Evolutionary conservation across 2,113 vertebrate genomes (phyloP), one percentile per base, ranked within the genome.

Genomic region (Mystacornis crossleyi): DNA sequence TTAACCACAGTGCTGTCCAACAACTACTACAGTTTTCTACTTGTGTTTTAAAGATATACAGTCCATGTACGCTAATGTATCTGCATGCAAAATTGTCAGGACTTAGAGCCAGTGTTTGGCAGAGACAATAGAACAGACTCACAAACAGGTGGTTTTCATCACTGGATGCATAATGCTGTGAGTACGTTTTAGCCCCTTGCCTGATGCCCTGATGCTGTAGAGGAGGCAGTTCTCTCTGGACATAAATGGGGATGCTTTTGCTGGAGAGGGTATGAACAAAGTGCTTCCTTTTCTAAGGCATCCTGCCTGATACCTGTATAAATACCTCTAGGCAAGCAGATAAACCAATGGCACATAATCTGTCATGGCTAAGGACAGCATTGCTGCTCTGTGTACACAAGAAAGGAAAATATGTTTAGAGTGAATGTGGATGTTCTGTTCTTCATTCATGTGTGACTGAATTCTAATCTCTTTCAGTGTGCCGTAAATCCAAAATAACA

Each of bases 81-180:
- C 67, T 89, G 66, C 50, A 73, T 77, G 74, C 80, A 70, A 84
- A 84, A 77, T 57, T 91, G 70, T 57, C 58, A 33, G 50, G 84
- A 65, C 20, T 82, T 65, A 28, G 54, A 90, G 87, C 34, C 71
- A 82, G 2, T 70, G 40, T 88, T 90, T 91, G 81, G 64, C 87
- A 92, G 75, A 86, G 89, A 66, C 81, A 94, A 58, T n/a, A 73
- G 67, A 85, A 34, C 84, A 94, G 92, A 29, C 81, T 81, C 80
- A 71, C 62, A 74, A 91, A 89, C 96, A 96, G 87, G 88, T 95
- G 95, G 67, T 90, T 96, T 92, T 55, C 75, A 66, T 97, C 95
- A 93, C 92, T 93, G 85, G 47, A 20, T 83, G 88, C 67, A 86
- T 65, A 57, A 58, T 86, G 75, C 92, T 92, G 58, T 64, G 42